Evolutionary conservation across 2,888 invertebrate species (phyloP), one percentile per base, ranked within the genome.

Genomic region (Apoda limacodes): DNA sequence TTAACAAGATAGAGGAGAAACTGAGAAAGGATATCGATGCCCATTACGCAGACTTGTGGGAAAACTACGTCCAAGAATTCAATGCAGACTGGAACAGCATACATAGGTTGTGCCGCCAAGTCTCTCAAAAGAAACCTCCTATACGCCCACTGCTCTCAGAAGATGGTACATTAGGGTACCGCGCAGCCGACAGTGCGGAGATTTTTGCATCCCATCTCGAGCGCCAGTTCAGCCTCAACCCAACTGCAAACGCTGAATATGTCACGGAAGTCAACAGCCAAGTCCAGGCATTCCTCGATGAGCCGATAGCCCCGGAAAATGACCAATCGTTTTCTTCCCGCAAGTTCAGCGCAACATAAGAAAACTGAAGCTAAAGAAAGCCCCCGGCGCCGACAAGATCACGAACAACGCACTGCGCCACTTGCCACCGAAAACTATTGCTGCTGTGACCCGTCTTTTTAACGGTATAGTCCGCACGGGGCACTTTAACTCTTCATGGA

Each of bases 181-280:
- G 12, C 1, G 37, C 38, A 2, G 27, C 25, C 5, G 33, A 38
- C 17, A 15, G 25, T 15, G 37, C 37, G 3, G 28, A 34, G 2
- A 17, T 35, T 9, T 24, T 35, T 9, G 36, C 39, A 3, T 17
- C 24, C 2, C 6, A 3, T 11, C 32, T 40, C 4, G 35, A 29
- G 19, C 6, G 2, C 1, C 28, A 26, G 14, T 42, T 37, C 30
- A 21, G 20, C 7, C 39, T 35, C 2, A 21, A 35, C 21, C 34
- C 34, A 1, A 2, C 22, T 4, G 4, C 1, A 7, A n/a, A n/a
- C n/a, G n/a, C n/a, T n/a, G n/a, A n/a, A n/a, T n/a, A n/a, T n/a
- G n/a, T n/a, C n/a, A n/a, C n/a, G n/a, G n/a, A n/a, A n/a, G n/a
- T n/a, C n/a, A n/a, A n/a, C n/a, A n/a, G n/a, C n/a, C n/a, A n/a